Base-by-base conservation (phyloP, 2,888 invertebrate species). In the Aleiodes alternator region DNA sequence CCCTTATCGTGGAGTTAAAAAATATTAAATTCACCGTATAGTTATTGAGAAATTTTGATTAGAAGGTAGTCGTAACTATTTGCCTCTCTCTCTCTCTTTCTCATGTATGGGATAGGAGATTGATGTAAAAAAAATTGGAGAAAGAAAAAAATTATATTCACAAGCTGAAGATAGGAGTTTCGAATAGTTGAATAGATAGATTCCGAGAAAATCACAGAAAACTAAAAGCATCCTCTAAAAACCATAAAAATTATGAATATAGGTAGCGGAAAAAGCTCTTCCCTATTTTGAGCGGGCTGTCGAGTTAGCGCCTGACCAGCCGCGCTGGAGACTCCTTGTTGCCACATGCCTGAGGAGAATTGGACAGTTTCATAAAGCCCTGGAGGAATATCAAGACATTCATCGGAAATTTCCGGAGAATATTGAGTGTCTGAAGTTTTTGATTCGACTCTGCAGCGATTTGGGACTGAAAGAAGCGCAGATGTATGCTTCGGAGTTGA, bases 351-450 rank as follows among this genome's bases (percentile, higher is more conserved):
- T 96, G 84, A 91, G 96, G 55, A 92, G 96, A 81, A 94, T 94
- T 73, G 97, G 97, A 38, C 95, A 95, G 84, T 96, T 96, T 87
- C 95, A 95, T 82, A 94, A 95, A 84, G 97, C 97, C 8, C 91
- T 97, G 23, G 91, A 94, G 7, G 92, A 95, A 0, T 98, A 97
- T 90, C 96, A 96, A 90, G 93, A 93, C 81, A 95, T 98, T 84
- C 96, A 98, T 86, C 91, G 93, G 23, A 93, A 94, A 81, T 99
- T 99, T 89, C 99, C 99, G 0, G 98, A 98, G 79, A 98, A 98
- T 89, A 92, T 96, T 0, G 97, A 98, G 87, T 98, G 98, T 90
- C 90, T 98, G 71, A 95, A 96, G 89, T 94, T 96, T 87, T 92
- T 98, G 84, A 95, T 97, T n/a, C 93, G 96, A 81, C 90, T 98